Base-by-base conservation (phyloP, 2,888 invertebrate genomes). In the Stratiomys singularior region DNA sequence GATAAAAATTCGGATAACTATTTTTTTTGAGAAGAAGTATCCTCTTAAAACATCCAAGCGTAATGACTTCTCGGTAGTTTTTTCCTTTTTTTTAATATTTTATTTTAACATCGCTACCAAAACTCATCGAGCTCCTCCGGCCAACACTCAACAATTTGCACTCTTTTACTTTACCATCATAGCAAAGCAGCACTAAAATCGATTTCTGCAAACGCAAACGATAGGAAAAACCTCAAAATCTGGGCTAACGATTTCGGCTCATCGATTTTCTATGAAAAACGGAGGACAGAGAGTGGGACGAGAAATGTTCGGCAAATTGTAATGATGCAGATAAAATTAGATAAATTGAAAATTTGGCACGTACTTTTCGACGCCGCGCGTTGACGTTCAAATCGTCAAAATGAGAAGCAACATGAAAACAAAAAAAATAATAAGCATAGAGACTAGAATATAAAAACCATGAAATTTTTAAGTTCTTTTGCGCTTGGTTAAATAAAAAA, bases 271-370 rank as follows among this genome's bases (percentile, higher is more conserved):
- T 3, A 37, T 37, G 9, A 37, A 37, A 37, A 37, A 37, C 37
- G 9, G 3, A 9, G 37, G 37, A 3, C 3, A 37, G 37, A 37
- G 9, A 9, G 37, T 3, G 37, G 37, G 37, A 37, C 3, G 3
- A 37, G 3, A 37, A 37, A 37, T 37, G 37, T 37, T 37, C 37
- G 3, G 37, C 37, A 37, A 37, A 37, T 5, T 37, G 37, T 37
- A 37, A 64, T 64, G 64, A 64, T n/a, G 64, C 64, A 25, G 64
- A 64, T 28, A 64, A 64, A 64, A 64, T 64, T 64, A 64, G 64
- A 64, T 64, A n/a, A 28, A 64, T 64, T n/a, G 64, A 64, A 60
- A 60, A 64, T 30, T 64, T 64, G 64, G 64, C 64, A 64, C 64
- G 64, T 25, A 60, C 60, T 23, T 5, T 60, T 23, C 21, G 52